Evolutionary conservation across 1,140 invertebrate species (phyloP).

Genomic region (Subanguina moxae): DNA sequence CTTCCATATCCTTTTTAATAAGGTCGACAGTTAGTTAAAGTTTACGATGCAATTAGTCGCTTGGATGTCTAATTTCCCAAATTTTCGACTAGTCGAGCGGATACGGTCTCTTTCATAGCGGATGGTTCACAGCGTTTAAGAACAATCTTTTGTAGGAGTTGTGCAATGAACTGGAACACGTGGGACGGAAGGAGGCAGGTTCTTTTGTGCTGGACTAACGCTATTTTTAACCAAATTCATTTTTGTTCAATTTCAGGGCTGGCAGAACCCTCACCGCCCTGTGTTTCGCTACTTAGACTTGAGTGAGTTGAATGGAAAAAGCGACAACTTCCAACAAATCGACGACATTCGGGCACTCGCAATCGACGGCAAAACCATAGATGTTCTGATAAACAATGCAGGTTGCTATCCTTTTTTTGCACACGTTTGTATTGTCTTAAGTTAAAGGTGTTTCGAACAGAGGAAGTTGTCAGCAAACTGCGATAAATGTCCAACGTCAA

Average conservation of each 20-base stretch:
- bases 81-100: no score
- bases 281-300: conserved; percentile 42
- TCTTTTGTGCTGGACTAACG: no score
- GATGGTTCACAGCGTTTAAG: background rate
- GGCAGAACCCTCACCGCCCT: conserved; percentile 29
- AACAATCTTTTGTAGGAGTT: conserved; percentile 34
- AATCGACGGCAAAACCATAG: conserved; percentile 40
- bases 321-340: conserved; percentile 19
- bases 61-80: no score
- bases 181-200: background rate
- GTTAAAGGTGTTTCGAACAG: conserved; percentile 59
- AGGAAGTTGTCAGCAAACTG: conserved; percentile 72
- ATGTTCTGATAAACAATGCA: conserved; percentile 46
- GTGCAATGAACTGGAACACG: conserved; percentile 38
- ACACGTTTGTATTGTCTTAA: no score
- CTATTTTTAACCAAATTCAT: no score
- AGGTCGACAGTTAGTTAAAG: no score
- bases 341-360: conserved; percentile 21
- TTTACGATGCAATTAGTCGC: no score
- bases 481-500: conserved; percentile 76
- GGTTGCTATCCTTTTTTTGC: conserved; percentile 7
- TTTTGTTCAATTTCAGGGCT: background rate
- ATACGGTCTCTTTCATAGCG: no score
- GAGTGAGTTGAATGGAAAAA: conserved; percentile 32
- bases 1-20: background rate